Conservation (phyloP, 2,888 invertebrate species). For the Hedychridium roseum region DNA sequence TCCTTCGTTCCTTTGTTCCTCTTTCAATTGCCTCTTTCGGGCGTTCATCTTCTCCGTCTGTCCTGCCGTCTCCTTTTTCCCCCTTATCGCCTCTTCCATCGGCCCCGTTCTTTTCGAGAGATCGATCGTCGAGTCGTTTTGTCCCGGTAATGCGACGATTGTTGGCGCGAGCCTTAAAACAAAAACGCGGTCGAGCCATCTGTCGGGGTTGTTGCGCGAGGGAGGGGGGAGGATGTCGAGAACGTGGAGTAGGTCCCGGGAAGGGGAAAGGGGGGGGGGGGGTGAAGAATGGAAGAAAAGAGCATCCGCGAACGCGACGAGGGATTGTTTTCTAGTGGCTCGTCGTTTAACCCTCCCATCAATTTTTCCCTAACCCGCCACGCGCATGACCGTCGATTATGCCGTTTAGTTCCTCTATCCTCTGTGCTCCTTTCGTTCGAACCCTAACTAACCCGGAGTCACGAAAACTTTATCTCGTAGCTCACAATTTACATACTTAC, state of each 20-base stretch:
- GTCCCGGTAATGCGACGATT: slow-evolving; percentile 62
- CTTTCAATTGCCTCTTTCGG: background rate
- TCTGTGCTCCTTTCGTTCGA: no score
- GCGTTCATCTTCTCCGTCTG: background rate
- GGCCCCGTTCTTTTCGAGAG: slow-evolving; percentile 34
- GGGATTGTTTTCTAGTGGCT: slow-evolving; percentile 61
- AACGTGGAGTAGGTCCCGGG: slow-evolving; percentile 3
- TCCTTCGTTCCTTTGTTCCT: slow-evolving; percentile 4
- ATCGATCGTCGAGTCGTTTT: slow-evolving; percentile 57
- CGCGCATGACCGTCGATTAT: slow-evolving; percentile 33
- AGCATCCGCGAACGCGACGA: slow-evolving; percentile 56
- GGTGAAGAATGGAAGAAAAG: slow-evolving; percentile 49
- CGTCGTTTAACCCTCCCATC: slow-evolving; percentile 60
- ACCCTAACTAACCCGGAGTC: no score
- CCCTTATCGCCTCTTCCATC: background rate
- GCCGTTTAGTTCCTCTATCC: slow-evolving; percentile 19
- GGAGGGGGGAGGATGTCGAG: slow-evolving; percentile 10
- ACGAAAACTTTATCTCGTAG: no score
- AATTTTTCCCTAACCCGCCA: slow-evolving; percentile 34
- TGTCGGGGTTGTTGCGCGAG: slow-evolving; percentile 39
- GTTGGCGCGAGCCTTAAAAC: slow-evolving; percentile 59
- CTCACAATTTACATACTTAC: no score
- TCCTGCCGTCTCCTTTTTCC: background rate
- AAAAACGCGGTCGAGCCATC: slow-evolving; percentile 58
- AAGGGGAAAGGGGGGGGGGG: slow-evolving; percentile 11